Conservation (phyloP, 2,797 vertebrate species). For the Pteronotus mesoamericanus region DNA sequence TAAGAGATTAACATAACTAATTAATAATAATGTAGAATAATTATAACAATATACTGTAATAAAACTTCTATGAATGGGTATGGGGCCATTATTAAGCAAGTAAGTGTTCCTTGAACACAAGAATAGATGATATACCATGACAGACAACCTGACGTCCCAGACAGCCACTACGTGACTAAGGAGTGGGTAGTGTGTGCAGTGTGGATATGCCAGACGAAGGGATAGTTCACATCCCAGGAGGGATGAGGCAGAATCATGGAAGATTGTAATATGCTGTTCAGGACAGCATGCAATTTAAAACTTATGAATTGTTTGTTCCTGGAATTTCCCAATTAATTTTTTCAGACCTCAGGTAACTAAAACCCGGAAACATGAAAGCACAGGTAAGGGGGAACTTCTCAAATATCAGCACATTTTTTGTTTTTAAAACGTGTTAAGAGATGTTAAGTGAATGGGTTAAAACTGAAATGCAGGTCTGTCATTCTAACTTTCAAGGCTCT, state of each 20-base stretch:
- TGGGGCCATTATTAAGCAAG: neutral
- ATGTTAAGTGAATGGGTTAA: neutral
- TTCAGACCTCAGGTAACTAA: neutral
- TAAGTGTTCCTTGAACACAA: neutral
- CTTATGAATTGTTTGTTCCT: neutral
- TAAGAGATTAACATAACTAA: neutral
- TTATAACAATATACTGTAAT: neutral
- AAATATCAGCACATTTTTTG: neutral
- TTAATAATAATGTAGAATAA: neutral
- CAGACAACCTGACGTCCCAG: neutral
- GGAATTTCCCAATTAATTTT: neutral
- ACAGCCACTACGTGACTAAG: neutral
- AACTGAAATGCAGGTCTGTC: neutral
- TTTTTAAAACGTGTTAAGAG: neutral
- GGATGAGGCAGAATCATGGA: neutral
- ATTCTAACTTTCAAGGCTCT: neutral
- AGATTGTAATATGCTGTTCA: neutral
- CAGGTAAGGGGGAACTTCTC: neutral
- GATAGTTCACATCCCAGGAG: neutral
- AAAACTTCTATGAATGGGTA: neutral
- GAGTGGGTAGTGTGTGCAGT: neutral
- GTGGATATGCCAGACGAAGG: neutral
- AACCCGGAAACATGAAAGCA: neutral
- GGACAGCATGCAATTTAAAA: neutral
- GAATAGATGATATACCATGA: neutral